Evolutionary conservation across 2,797 vertebrate species (phyloP).

Genomic region (Garrulus glandarius): DNA sequence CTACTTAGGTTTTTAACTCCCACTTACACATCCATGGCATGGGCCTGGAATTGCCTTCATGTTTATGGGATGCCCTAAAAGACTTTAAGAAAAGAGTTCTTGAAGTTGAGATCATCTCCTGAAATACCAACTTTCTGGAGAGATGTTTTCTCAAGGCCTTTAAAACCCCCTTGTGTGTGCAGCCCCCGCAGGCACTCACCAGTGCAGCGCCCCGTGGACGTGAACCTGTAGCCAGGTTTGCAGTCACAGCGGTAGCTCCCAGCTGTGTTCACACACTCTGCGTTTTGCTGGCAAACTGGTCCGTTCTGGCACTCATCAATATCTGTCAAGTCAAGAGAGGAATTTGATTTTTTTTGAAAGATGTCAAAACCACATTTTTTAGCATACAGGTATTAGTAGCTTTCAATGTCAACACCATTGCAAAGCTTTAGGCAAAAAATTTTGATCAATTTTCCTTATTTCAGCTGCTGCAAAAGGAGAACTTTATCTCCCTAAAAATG

Average conservation of each 20-base stretch:
- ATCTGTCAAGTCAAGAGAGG: slow-evolving; percentile 72
- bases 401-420: neutral
- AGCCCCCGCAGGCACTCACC: slow-evolving; percentile 74
- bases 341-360: neutral
- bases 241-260: slow-evolving; percentile 96
- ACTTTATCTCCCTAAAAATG: neutral
- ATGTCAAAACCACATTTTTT: neutral
- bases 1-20: neutral
- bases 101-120: neutral
- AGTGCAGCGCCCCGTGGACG: slow-evolving; percentile 87
- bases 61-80: neutral
- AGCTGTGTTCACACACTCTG: slow-evolving; percentile 89
- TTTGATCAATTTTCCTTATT: neutral
- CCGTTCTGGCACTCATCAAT: slow-evolving; percentile 97
- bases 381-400: neutral
- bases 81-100: neutral
- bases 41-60: neutral
- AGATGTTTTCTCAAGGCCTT: neutral
- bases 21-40: neutral
- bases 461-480: neutral
- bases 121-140: neutral
- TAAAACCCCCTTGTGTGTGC: neutral
- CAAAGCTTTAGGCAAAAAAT: neutral
- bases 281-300: slow-evolving; percentile 92
- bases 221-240: slow-evolving; percentile 90